phyloP scores from a whole-genome alignment of 64 coral and sea anemone species.

The Dendrophyllia cribrosa region DNA sequence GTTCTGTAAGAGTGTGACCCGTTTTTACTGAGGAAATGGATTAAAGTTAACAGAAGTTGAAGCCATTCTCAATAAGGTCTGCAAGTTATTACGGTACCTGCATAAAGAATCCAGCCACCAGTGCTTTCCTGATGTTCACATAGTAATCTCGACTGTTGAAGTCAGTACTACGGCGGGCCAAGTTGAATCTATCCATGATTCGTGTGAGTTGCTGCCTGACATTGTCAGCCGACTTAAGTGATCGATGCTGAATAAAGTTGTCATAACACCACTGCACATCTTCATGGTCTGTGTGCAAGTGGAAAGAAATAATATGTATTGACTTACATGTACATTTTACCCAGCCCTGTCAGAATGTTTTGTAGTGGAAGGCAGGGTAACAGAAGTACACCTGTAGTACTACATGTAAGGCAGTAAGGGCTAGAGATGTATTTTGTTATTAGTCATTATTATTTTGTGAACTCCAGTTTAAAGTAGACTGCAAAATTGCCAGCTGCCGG shows the following conservation, averaged over 20 bases:
- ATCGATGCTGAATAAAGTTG: conserved; percentile 96
- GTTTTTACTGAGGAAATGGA: background rate
- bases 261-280: conserved; percentile 98
- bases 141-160: conserved; percentile 99
- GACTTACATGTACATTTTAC: too few species aligned
- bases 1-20: background rate
- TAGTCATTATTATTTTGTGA: too few species aligned
- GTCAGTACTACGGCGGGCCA: conserved; percentile 93
- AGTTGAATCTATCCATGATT: conserved; percentile 99
- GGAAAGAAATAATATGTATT: background rate
- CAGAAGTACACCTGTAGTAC: too few species aligned
- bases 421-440: too few species aligned
- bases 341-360: too few species aligned
- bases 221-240: conserved; percentile 96
- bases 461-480: too few species aligned
- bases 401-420: too few species aligned
- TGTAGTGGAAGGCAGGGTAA: too few species aligned
- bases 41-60: background rate
- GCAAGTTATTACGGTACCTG: conserved; percentile 78
- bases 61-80: conserved; percentile 22
- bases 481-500: too few species aligned
- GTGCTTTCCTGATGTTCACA: conserved; percentile 96
- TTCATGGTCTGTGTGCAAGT: conserved; percentile 75
- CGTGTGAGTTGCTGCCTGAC: conserved; percentile 87
- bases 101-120: conserved; percentile 99